Percentiles rank a stretch among this genome's conserved stretches.
Conservation (phyloP, 1,140 invertebrate species). For the Rhyacophila brunnea region DNA sequence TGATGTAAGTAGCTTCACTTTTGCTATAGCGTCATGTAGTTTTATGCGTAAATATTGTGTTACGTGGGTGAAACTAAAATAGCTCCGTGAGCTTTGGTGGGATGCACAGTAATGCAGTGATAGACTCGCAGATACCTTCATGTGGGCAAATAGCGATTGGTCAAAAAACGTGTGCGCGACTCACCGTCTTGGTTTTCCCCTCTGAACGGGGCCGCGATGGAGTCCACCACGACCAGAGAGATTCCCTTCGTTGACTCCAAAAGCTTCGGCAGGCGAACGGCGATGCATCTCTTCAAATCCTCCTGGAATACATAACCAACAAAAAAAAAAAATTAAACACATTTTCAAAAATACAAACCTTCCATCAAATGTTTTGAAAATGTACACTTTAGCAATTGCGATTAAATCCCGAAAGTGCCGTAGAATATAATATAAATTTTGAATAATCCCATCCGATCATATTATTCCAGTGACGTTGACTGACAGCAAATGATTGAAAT, state of each 20-base stretch:
- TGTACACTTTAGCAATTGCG: background rate
- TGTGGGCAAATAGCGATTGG: too few relatives aligned
- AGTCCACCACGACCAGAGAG: conserved; percentile 26
- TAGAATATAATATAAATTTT: background rate
- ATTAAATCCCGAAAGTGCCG: background rate
- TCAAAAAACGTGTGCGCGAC: too few relatives aligned
- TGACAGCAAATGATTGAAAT: background rate
- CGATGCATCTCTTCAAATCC: conserved; percentile 25
- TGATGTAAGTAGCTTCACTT: too few relatives aligned
- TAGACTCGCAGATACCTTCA: too few relatives aligned
- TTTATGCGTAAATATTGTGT: too few relatives aligned
- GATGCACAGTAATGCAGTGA: too few relatives aligned
- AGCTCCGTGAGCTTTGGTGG: too few relatives aligned
- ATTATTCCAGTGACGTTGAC: background rate
- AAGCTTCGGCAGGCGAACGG: conserved; percentile 11
- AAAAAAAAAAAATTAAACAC: background rate
- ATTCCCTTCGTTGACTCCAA: conserved; percentile 9
- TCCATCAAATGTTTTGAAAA: background rate
- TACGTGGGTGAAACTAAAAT: too few relatives aligned
- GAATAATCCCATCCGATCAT: background rate
- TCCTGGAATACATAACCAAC: conserved; percentile 22
- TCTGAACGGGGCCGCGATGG: conserved; percentile 31
- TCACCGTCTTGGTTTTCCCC: conserved; percentile 23
- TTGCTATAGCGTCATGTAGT: too few relatives aligned
- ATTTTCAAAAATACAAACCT: background rate